Evolutionary conservation across 1,140 invertebrate species (phyloP).

Genomic region (Gyrodactylus salaris): DNA sequence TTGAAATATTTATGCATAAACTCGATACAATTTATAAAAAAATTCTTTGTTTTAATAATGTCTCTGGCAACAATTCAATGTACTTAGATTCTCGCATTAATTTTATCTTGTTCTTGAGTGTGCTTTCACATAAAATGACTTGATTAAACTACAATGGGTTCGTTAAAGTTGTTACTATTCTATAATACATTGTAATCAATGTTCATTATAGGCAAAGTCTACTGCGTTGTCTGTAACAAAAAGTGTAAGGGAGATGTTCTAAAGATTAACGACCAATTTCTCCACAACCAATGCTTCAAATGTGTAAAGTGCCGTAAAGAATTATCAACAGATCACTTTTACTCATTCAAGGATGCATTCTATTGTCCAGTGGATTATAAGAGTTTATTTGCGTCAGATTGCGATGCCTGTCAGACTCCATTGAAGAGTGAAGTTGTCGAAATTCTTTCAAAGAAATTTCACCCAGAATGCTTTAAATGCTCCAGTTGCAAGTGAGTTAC

Average conservation of each 20-base stretch:
- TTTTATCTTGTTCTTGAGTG: not conserved
- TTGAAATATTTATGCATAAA: too few species aligned
- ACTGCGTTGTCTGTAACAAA: constrained; percentile 1
- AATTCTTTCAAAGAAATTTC: not conserved
- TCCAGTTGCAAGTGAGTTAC: not conserved
- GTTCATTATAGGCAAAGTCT: constrained; percentile 5
- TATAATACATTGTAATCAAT: too few species aligned
- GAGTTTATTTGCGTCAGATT: not conserved
- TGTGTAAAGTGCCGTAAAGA: not conserved
- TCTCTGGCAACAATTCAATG: not conserved
- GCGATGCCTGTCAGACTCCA: not conserved
- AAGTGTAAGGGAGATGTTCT: constrained; percentile 6
- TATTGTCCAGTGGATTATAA: constrained; percentile 4
- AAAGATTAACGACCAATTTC: not conserved
- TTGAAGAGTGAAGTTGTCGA: not conserved
- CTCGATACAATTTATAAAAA: too few species aligned
- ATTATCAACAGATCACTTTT: not conserved
- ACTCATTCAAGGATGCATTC: not conserved
- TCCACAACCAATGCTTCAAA: not conserved
- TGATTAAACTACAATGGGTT: too few species aligned
- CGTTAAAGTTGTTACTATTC: too few species aligned
- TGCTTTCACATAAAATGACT: too few species aligned
- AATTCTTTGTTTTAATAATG: not conserved
- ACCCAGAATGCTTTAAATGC: constrained; percentile 2
- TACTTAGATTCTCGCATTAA: not conserved